Conservation (phyloP, 1,140 invertebrate species). For the Drosophila lowei region DNA sequence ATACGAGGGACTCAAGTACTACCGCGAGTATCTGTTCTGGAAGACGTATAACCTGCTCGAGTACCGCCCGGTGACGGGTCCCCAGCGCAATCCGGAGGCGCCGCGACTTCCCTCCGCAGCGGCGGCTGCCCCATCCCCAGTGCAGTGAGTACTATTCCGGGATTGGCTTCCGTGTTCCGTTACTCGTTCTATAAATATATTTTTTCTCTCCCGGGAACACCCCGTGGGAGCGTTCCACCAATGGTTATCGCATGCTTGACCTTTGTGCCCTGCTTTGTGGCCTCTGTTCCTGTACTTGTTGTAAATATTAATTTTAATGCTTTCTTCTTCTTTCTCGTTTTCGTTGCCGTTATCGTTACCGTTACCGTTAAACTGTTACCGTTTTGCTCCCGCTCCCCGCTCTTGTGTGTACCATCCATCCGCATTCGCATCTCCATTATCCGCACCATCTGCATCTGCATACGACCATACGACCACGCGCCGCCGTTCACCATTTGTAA, state of each 20-base stretch:
- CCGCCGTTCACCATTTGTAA: constrained; percentile 35
- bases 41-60: constrained; percentile 89
- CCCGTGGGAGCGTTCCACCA: neutral
- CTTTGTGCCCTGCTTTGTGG: constrained; percentile 1
- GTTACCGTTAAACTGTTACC: constrained; percentile 10
- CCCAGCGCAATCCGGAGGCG: constrained; percentile 86
- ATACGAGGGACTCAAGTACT: constrained; percentile 96
- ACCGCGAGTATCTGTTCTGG: constrained; percentile 93
- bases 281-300: constrained; percentile 21
- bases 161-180: constrained; percentile 30
- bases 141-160: constrained; percentile 86
- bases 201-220: neutral
- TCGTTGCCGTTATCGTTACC: constrained; percentile 46
- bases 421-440: constrained; percentile 6
- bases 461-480: constrained; percentile 11
- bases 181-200: neutral
- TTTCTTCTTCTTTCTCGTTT: constrained; percentile 52
- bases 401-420: constrained; percentile 37
- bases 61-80: constrained; percentile 87
- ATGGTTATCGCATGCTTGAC: constrained; percentile 12
- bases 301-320: constrained; percentile 64
- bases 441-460: constrained; percentile 33
- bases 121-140: constrained; percentile 83
- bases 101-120: constrained; percentile 65
- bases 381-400: constrained; percentile 2